Evolutionary conservation across 1,140 invertebrate species (phyloP).

Genomic region (Pemphigus obesinymphae): DNA sequence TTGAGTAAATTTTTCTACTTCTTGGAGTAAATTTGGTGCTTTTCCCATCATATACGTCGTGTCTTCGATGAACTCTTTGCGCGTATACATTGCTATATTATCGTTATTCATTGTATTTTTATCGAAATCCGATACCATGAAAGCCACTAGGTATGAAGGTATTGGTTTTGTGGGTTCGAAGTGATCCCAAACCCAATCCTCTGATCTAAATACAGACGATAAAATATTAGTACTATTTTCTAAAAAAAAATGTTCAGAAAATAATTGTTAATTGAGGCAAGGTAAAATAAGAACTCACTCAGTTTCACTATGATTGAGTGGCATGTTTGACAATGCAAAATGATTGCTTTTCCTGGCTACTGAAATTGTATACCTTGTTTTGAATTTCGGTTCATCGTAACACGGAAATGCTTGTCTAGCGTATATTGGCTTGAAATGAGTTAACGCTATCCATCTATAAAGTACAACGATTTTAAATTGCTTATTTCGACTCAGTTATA

Average conservation of each 20-base stretch:
- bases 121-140: slow-evolving; percentile 64
- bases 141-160: slow-evolving; percentile 72
- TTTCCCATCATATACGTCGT: slow-evolving; percentile 51
- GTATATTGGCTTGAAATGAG: slow-evolving; percentile 60
- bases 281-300: slow-evolving; percentile 21
- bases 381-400: slow-evolving; percentile 64
- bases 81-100: slow-evolving; percentile 60
- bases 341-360: slow-evolving; percentile 28
- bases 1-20: slow-evolving; percentile 44
- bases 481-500: not conserved
- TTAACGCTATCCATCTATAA: slow-evolving; percentile 55
- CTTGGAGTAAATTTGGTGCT: slow-evolving; percentile 48
- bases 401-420: slow-evolving; percentile 63
- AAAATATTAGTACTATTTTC: too few species aligned
- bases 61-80: slow-evolving; percentile 58
- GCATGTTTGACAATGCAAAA: slow-evolving; percentile 47
- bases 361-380: slow-evolving; percentile 56
- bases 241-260: too few species aligned
- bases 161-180: slow-evolving; percentile 72
- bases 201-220: too few species aligned
- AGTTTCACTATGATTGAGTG: not conserved
- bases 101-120: not conserved
- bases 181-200: slow-evolving; percentile 69
- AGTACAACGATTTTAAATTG: not conserved
- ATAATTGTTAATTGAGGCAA: not conserved